Evolutionary conservation across 2,888 invertebrate genomes (phyloP), one percentile per base, ranked within the genome.

Genomic region (Brachyptera putata): DNA sequence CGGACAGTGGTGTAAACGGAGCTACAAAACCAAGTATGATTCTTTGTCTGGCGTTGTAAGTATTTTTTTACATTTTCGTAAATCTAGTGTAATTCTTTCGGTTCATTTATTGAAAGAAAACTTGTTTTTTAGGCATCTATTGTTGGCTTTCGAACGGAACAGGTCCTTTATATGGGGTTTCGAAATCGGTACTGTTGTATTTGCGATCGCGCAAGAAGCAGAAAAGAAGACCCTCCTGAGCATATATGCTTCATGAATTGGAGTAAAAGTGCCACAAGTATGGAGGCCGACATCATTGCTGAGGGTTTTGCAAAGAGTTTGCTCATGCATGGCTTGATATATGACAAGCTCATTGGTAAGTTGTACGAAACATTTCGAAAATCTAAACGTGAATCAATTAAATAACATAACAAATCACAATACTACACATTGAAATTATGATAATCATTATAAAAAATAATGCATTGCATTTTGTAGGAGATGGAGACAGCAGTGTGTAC

Each of bases 401-500:
- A 30, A 11, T 11, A 11, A 5, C 34, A 7, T 30, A 11, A 5
- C 34, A 5, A 30, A 7, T 30, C 11, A 30, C 5, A 30, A 30
- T 30, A 37, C 7, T 30, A 30, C 30, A 30, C 30, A 30, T 11
- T 30, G 11, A 7, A 30, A 30, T 30, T 11, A 30, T 30, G 30
- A 5, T 30, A 30, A 11, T 30, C 30, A 30, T 7, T 30, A 30
- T 43, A 11, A 16, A 9, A 43, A 2, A 16, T 13, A 4, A 4
- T 16, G 21, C 43, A 18, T 4, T 43, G 14, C 3, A 9, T 13
- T 43, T 21, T 16, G 21, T 11, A 57, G 57, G 57, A 9, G 57
- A 57, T 34, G 57, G 48, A 46, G 57, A 57, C 24, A 57, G 57
- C 4, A 48, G 48, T 46, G 57, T 57, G n/a, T 22, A 57, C 41